Conservation (phyloP, 1,140 invertebrate genomes). For the Elymnias hypermnestra region DNA sequence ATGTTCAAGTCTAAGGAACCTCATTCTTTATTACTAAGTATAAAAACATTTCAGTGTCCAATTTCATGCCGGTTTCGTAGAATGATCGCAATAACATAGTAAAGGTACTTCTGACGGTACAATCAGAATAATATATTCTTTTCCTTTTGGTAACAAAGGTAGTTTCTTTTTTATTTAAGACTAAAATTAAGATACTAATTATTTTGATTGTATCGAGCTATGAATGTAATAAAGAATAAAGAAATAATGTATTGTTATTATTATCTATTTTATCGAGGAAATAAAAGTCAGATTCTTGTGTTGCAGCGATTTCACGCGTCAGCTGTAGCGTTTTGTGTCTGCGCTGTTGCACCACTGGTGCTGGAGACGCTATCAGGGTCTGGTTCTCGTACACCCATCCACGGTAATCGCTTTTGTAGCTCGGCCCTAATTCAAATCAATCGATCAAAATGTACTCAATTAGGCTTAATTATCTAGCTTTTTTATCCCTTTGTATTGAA, state of each 20-base stretch:
- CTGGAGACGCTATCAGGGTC: slow-evolving; percentile 52
- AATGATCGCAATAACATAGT: neutral
- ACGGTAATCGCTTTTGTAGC: slow-evolving; percentile 81
- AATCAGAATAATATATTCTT: neutral
- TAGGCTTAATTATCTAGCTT: no score
- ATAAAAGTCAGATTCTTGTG: neutral
- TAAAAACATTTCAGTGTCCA: neutral
- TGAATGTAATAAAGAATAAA: no score
- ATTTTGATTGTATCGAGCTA: no score
- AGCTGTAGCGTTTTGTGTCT: slow-evolving; percentile 32
- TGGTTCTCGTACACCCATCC: slow-evolving; percentile 81
- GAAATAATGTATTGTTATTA: no score
- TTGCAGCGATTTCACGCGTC: slow-evolving; percentile 34
- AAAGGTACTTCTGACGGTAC: neutral
- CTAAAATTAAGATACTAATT: no score
- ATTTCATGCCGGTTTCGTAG: slow-evolving; percentile 1
- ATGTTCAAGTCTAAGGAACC: slow-evolving; percentile 13
- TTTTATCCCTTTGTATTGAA: no score
- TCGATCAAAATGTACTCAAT: neutral
- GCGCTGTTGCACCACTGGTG: slow-evolving; percentile 49
- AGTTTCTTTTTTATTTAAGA: no score
- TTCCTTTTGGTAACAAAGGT: no score
- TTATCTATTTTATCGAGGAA: neutral
- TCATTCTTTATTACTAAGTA: slow-evolving; percentile 6
- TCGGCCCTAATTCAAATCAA: slow-evolving; percentile 73